A percentile compares a stretch with the other conserved stretches of the same genome.
These are phyloP conservation scores for Alloplasta piceator DNA, from an alignment of 2,888 invertebrate genomes.

Conservation along the genomic window DNA sequence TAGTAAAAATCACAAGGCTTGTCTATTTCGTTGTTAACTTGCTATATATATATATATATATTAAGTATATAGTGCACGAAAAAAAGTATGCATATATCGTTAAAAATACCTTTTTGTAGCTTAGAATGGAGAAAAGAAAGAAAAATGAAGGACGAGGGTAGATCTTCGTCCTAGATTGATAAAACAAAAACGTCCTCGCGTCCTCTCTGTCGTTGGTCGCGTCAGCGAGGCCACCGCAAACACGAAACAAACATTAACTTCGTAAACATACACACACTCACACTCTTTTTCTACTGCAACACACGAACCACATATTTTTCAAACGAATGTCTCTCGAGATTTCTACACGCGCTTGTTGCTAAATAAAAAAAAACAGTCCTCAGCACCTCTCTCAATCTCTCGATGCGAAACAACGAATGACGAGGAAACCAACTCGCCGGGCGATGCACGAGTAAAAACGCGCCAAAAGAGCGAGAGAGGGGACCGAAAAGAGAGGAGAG, in stretches of 20 bases:
- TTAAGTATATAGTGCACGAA: not conserved
- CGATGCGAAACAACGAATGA: not conserved
- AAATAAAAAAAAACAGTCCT: not conserved
- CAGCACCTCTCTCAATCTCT: too few relatives aligned
- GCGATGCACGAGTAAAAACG: not conserved
- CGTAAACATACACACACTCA: slow-evolving; percentile 23
- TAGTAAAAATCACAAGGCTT: slow-evolving; percentile 20
- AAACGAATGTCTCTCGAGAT: slow-evolving; percentile 39
- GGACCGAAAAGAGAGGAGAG: too few relatives aligned
- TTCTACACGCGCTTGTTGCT: slow-evolving; percentile 53
- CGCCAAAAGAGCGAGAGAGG: too few relatives aligned
- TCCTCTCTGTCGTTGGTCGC: not conserved
- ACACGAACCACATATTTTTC: slow-evolving; percentile 51
- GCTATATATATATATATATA: slow-evolving; percentile 25
- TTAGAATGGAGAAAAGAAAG: not conserved
- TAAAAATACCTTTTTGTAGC: not conserved
- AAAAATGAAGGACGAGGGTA: not conserved
- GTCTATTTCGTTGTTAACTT: slow-evolving; percentile 1
- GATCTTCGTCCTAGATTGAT: not conserved
- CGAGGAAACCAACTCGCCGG: not conserved
- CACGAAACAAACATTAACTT: slow-evolving; percentile 6
- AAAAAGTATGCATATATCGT: slow-evolving; percentile 12
- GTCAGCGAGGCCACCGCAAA: not conserved
- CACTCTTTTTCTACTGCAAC: slow-evolving; percentile 60
- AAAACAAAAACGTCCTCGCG: not conserved